Evolutionary conservation across 2,797 vertebrate genomes (phyloP), one percentile per base, ranked within the genome.

Genomic region (Neomorphus geoffroyi): DNA sequence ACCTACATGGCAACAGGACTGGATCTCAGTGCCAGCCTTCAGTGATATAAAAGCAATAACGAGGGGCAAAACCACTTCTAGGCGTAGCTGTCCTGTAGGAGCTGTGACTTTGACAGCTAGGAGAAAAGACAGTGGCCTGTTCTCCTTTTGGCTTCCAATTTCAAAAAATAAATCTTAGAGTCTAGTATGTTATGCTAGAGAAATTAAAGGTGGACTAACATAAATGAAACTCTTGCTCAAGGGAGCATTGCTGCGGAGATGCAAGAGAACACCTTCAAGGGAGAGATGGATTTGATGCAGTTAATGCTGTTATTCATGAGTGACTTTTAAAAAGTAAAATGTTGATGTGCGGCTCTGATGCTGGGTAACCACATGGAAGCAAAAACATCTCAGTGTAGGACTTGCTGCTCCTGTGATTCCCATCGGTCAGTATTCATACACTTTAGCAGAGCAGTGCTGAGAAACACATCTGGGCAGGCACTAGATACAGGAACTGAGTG

Each of bases 361-460:
- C 37, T 58, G 54, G 33, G 57, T 41, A 86, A 53, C 57, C 12
- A 17, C 45, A 11, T 0, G 13, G 50, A 78, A 74, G 61, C 61
- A 71, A 78, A 92, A 89, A 9, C 27, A 35, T 58, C 57, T 82
- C 74, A 4, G 0, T 10, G 10, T 10, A 43, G 85, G 57, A 69
- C 83, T 58, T 75, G 66, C 50, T 0, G 2, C 54, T 86, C 48
- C 69, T 23, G 37, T 50, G 80, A 79, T 71, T 51, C 58, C 8
- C 0, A 1, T 15, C 0, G 0, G 45, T 61, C 79, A 58, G 65
- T 10, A 9, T 27, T 74, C 18, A 13, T 5, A 2, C 22, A 22
- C 12, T 61, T 41, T 19, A 13, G 41, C 58, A 87, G 43, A 53
- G 65, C 54, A 74, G 13, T 6, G 46, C 79, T 88, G 82, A 50